Evolutionary conservation across 1,140 invertebrate species (phyloP), one percentile per base, ranked within the genome.

Genomic region (Brachionus koreanus): DNA sequence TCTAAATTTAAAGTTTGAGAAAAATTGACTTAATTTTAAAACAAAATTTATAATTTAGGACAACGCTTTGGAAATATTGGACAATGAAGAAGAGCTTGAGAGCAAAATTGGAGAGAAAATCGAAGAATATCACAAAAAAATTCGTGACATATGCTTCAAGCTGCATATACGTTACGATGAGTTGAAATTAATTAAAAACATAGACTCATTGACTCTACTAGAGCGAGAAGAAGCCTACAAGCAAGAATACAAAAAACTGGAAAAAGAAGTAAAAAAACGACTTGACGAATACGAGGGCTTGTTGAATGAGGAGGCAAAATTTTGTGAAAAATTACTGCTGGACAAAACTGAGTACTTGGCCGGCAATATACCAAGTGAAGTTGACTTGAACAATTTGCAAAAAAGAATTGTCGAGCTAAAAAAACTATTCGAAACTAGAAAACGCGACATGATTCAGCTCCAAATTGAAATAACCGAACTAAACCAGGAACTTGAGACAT

Each of bases 201-300:
- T 43, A 3, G 49, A 79, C 19, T 39, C 16, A 1, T 10, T 61
- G 2, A 63, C 33, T 35, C 6, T 79, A 0, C 23, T 79, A 0
- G 76, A 79, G 57, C 35, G 61, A 61, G 39, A 79, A 16, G 76
- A 79, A 0, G 37, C 35, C 9, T 43, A 61, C 16, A 42, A 33
- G 61, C 16, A 57, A 37, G 76, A 79, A n/a, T 16, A 61, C 39
- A 65, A 79, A 43, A 57, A 43, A 9, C 37, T 79, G 1, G 35
- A 65, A 79, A 79, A 61, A 61, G 76, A 79, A 43, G 61, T 61
- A 16, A 79, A 79, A 57, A 57, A 65, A 79, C 23, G 76, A 37
- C n/a, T 79, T 13, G 49, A 63, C 10, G 76, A 79, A 6, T 79
- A 61, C 37, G 9, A 37, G 3, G 3, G 12, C 16, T 29, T 79